Base-by-base conservation (phyloP, 2,888 invertebrate species). In the Amphipoea lucens region DNA sequence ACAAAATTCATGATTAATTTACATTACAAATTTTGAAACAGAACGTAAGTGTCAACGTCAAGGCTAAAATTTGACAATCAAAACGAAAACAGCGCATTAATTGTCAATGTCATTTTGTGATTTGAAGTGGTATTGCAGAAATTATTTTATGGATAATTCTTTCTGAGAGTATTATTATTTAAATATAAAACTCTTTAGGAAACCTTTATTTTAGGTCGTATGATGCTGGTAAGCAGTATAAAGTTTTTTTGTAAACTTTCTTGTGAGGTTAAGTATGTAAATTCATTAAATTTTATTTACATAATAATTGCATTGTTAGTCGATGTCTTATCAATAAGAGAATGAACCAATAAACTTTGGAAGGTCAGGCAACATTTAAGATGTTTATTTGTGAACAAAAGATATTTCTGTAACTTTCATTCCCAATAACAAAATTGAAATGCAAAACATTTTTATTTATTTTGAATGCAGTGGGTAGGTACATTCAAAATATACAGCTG, bases 161-260 rank as follows among this genome's bases (percentile, higher is more conserved):
- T 60, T 70, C n/a, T 23, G n/a, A 57, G 12, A 70, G 20, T 20
- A 57, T 57, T 40, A 54, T 29, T 36, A 62, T 62, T 14, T n/a
- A 20, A 29, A 11, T 29, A 1, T 14, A 66, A n/a, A 51, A 76
- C 65, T 76, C 29, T 68, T 1, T 71, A 60, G 3, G 20, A 17
- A 60, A 65, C 17, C n/a, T 73, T 69, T 70, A 60, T 63, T 72
- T 63, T 63, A 76, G 69, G 68, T 78, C 77, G 74, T 85, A 91
- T 88, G 60, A 92, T 92, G 92, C 87, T 89, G 91, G 92, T 92
- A 89, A 90, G 91, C 85, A 74, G 69, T 51, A 17, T 66, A 74
- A 54, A 51, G 57, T 71, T 48, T 75, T 62, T 66, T 0, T 36
- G 14, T 62, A 51, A 71, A 63, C 45, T 63, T 60, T 68, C 14